Conservation (phyloP, 2,797 vertebrate species). For the Diplodus puntazzo region DNA sequence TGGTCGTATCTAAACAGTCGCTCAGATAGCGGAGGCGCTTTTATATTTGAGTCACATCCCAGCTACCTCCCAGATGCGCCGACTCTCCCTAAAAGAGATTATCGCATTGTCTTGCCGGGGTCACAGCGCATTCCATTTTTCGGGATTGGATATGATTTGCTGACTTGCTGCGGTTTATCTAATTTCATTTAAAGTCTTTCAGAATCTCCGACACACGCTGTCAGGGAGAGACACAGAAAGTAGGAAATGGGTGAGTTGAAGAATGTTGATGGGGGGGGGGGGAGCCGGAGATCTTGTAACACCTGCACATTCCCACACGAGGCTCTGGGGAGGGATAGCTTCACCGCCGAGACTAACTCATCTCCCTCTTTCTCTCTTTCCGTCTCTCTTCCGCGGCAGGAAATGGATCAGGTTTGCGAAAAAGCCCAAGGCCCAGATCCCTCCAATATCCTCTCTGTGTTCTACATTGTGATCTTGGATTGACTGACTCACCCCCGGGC, state of each 20-base stretch:
- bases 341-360: conserved; percentile 60
- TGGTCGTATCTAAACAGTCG: conserved; percentile 60
- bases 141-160: conserved; percentile 49
- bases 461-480: conserved; percentile 61
- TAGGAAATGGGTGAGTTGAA: conserved; percentile 28
- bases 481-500: conserved; percentile 43
- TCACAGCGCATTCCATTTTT: conserved; percentile 50
- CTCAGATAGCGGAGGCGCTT: conserved; percentile 33
- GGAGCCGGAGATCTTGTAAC: conserved; percentile 59
- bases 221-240: conserved; percentile 29
- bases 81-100: conserved; percentile 44
- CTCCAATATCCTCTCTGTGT: conserved; percentile 62
- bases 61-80: conserved; percentile 17
- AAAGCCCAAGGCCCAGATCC: conserved; percentile 56
- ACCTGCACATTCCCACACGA: conserved; percentile 61
- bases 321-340: conserved; percentile 62
- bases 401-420: conserved; percentile 63
- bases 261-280: conserved; percentile 29
- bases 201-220: conserved; percentile 19
- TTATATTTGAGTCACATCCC: conserved; percentile 54
- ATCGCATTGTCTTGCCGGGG: conserved; percentile 29
- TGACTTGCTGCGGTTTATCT: conserved; percentile 54
- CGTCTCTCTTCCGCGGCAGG: conserved; percentile 40
- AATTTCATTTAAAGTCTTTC: conserved; percentile 57
- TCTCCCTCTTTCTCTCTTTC: conserved; percentile 48